Base-by-base conservation (phyloP, 2,888 invertebrate genomes). In the Dendrolimus pini region DNA sequence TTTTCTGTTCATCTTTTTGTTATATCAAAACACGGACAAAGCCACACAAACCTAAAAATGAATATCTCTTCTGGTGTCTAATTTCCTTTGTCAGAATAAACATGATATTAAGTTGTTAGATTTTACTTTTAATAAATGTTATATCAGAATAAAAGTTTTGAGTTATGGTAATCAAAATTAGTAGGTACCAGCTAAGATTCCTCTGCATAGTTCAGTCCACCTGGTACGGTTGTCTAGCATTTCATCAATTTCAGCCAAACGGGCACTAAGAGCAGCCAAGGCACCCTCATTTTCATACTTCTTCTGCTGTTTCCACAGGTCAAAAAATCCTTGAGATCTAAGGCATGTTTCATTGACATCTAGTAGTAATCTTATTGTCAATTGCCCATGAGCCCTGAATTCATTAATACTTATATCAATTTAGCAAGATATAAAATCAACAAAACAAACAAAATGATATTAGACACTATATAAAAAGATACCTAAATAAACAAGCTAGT, bases 261-360 rank as follows among this genome's bases (percentile, higher is more conserved):
- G 92, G 53, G 90, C 82, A 61, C 93, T 89, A 47, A 99, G 92
- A 63, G 93, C 91, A 54, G 90, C 83, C 61, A 98, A 85, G 0
- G 98, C 97, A 59, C 93, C 91, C 67, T 94, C 94, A 80, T 98
- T 98, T 90, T 99, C 99, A 72, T 92, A 88, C 74, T 94, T 94
- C 80, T 98, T 98, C 90, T 97, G 97, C 89, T 94, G 86, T 62
- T 92, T 89, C 94, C 94, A 94, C 54, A 98, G 95, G 87, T 99
- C 99, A 69, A 95, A 95, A 81, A 99, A 99, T 63, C 97, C 96
- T 79, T 96, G 96, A 75, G 97, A 96, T 71, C 96, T 94, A 80
- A 99, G 93, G 75, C 95, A 96, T 75, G 97, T 97, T 86, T 98
- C 98, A 73, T 98, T 96, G 70, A 97, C 95, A 82, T 98, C 98